phyloP scores from a whole-genome alignment of 2,888 invertebrate genomes.

The Troglohyphantes excavatus region DNA sequence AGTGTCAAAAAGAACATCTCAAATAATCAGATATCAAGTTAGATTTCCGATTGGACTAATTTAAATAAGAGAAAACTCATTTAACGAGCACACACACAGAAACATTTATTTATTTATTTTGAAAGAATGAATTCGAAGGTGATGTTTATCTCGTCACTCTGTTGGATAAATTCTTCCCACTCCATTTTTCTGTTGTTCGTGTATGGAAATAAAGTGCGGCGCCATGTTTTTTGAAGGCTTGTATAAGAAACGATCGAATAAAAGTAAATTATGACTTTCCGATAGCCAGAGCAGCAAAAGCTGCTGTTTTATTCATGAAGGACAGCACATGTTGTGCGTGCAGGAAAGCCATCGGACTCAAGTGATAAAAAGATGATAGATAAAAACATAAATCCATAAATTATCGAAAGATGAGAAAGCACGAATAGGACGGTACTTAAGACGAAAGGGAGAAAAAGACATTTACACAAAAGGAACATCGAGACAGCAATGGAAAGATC shows the following conservation, averaged over 20 bases:
- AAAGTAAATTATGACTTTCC: conserved; percentile 49
- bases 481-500: conserved; percentile 1
- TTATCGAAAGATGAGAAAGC: conserved; percentile 27
- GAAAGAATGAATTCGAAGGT: too few relatives aligned
- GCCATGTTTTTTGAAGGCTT: conserved; percentile 14
- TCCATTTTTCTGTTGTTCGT: background rate
- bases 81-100: too few relatives aligned
- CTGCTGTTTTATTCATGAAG: conserved; percentile 50
- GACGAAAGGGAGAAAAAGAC: conserved; percentile 15
- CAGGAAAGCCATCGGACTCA: conserved; percentile 27
- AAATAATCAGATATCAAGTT: too few relatives aligned
- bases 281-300: background rate
- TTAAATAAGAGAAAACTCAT: too few relatives aligned
- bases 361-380: conserved; percentile 53
- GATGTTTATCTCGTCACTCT: too few relatives aligned
- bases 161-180: too few relatives aligned
- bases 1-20: too few relatives aligned
- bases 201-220: conserved; percentile 13
- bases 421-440: background rate
- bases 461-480: conserved; percentile 14
- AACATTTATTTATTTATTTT: too few relatives aligned
- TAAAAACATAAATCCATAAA: conserved; percentile 57
- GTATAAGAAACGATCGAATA: conserved; percentile 31
- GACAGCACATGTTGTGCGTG: conserved; percentile 17
- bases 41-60: too few relatives aligned